Evolutionary conservation across 2,797 vertebrate species (phyloP).

Genomic region (Odontamblyopus rebecca): DNA sequence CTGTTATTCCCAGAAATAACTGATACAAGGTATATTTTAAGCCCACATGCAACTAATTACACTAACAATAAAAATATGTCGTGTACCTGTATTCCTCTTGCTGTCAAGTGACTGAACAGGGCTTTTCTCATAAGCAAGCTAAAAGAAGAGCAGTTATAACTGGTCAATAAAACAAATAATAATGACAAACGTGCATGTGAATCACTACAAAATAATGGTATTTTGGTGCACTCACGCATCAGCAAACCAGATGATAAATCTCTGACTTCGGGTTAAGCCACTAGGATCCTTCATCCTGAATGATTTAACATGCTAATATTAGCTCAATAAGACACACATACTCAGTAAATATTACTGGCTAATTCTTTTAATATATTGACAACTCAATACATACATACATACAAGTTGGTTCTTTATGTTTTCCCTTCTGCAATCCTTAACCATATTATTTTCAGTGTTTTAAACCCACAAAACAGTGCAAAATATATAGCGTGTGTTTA

Average conservation of each 20-base stretch:
- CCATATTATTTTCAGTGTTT: no score
- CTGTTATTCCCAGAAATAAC: conserved; percentile 11
- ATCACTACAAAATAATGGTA: neutral
- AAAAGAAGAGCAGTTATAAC: conserved; percentile 34
- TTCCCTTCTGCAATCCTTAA: no score
- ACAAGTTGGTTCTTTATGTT: no score
- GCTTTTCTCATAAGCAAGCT: conserved; percentile 94
- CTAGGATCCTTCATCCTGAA: conserved; percentile 84
- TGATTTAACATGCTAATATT: conserved; percentile 15
- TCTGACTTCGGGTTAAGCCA: conserved; percentile 83
- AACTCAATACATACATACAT: no score
- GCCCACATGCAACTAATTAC: neutral
- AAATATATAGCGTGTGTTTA: no score
- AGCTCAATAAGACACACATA: no score
- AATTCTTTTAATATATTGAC: no score
- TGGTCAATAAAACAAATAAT: neutral
- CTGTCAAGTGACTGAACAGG: conserved; percentile 92
- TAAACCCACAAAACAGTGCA: no score
- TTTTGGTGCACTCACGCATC: conserved; percentile 84
- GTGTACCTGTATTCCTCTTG: conserved; percentile 93
- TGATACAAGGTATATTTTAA: neutral
- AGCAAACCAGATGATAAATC: conserved; percentile 87
- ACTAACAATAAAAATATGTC: neutral
- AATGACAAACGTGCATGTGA: neutral
- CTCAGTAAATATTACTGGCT: neutral